Conservation (phyloP, 2,113 vertebrate species). For the Neodon shergylaensis region DNA sequence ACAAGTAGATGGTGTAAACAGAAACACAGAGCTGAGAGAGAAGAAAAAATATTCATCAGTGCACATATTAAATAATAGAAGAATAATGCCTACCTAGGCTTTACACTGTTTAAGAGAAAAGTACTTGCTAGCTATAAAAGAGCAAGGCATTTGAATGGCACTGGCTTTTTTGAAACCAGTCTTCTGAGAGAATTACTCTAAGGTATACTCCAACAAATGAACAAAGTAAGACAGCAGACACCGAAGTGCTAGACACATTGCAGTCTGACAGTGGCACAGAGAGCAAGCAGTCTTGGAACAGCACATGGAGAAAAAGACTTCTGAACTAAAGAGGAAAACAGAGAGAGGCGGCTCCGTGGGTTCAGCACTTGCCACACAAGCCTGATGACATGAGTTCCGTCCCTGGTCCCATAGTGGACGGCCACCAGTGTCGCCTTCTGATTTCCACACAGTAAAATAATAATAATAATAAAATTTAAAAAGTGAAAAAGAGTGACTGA, state of each 20-base stretch:
- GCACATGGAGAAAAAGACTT: background rate
- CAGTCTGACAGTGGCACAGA: background rate
- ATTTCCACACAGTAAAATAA: background rate
- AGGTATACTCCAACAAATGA: background rate
- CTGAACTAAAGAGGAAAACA: background rate
- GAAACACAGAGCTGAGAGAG: background rate
- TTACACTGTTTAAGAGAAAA: background rate
- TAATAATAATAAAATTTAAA: background rate
- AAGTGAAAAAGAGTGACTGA: background rate
- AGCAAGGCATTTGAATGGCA: background rate
- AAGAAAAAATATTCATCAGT: no score
- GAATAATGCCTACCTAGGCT: background rate
- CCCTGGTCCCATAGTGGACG: background rate
- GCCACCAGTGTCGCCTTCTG: background rate
- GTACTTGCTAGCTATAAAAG: background rate
- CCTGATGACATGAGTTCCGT: background rate
- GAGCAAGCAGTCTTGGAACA: background rate
- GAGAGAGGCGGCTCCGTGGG: background rate
- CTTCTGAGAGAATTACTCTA: constrained; percentile 13
- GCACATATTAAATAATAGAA: background rate
- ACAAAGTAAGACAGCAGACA: background rate
- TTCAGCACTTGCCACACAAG: background rate
- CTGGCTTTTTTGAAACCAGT: background rate
- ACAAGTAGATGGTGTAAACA: background rate
- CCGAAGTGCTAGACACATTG: background rate